Percentiles rank a stretch among this genome's conserved stretches.
Conservation (phyloP, 2,113 vertebrate species). For the Ailurus styani region DNA sequence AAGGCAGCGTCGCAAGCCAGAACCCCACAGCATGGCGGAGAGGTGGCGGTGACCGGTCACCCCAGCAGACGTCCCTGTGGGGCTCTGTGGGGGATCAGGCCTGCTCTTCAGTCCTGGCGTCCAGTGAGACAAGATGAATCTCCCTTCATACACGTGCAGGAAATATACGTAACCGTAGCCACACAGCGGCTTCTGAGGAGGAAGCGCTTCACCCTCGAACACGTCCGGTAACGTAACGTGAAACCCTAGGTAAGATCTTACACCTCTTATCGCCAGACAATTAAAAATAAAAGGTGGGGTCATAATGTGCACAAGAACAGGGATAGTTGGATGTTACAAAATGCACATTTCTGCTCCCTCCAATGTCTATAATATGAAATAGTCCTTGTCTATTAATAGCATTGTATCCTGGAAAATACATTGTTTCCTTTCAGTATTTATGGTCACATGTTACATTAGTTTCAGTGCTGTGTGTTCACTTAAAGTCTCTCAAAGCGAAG, state of each 20-base stretch:
- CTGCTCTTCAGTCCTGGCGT: background rate
- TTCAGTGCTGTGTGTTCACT: accelerated
- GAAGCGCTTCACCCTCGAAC: background rate
- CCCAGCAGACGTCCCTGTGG: too few relatives aligned
- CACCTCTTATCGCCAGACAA: background rate
- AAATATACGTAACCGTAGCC: too few relatives aligned
- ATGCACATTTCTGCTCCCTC: background rate
- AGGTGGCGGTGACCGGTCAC: background rate
- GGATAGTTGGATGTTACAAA: background rate
- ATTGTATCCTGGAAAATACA: background rate
- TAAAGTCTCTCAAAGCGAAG: background rate
- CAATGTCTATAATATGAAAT: background rate
- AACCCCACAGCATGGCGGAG: accelerated
- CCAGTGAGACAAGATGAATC: background rate
- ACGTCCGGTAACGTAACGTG: background rate
- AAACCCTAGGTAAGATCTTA: background rate
- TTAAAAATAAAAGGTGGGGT: background rate
- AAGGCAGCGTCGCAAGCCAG: background rate
- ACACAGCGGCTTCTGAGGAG: background rate
- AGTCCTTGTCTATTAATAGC: background rate
- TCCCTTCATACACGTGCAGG: too few relatives aligned
- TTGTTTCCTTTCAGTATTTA: background rate
- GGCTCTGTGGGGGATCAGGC: background rate
- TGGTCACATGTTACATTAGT: too few relatives aligned
- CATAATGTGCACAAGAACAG: background rate